Evolutionary conservation across 2,888 invertebrate species (phyloP).

Genomic region (Drosophila mulleri): DNA sequence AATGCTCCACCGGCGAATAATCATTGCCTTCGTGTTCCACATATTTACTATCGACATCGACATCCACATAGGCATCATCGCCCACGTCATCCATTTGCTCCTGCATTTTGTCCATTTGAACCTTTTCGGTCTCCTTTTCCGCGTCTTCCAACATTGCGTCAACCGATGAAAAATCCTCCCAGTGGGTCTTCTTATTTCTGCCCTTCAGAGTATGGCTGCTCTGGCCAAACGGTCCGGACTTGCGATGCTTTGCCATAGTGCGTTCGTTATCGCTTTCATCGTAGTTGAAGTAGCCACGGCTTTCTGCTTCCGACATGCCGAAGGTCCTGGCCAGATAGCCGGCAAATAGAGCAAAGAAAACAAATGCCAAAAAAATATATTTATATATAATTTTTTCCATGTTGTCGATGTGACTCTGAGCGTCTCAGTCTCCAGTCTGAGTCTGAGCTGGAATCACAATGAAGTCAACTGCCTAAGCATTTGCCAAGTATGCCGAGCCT

Average conservation of each 20-base stretch:
- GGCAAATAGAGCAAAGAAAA: background rate
- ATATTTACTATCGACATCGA: background rate
- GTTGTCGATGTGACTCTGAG: background rate
- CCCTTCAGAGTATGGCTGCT: background rate
- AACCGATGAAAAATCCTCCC: background rate
- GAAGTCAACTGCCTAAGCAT: background rate
- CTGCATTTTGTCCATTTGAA: background rate
- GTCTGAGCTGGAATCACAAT: background rate
- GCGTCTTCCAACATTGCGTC: background rate
- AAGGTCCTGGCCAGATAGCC: background rate
- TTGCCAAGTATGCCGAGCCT: background rate
- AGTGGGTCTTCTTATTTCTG: background rate
- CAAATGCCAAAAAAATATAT: slow-evolving; percentile 3
- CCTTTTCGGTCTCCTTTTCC: background rate
- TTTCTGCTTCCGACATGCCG: too few relatives aligned
- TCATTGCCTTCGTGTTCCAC: background rate
- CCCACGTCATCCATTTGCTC: background rate
- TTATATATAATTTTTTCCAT: slow-evolving; percentile 6
- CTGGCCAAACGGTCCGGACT: background rate
- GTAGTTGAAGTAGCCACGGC: slow-evolving; percentile 7
- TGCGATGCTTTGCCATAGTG: background rate
- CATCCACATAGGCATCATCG: background rate
- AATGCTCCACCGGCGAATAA: background rate
- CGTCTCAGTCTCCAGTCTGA: background rate
- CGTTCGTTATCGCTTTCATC: background rate